phyloP scores from a whole-genome alignment of 2,797 vertebrate genomes.

The Microctenopoma stevenorrisi region DNA sequence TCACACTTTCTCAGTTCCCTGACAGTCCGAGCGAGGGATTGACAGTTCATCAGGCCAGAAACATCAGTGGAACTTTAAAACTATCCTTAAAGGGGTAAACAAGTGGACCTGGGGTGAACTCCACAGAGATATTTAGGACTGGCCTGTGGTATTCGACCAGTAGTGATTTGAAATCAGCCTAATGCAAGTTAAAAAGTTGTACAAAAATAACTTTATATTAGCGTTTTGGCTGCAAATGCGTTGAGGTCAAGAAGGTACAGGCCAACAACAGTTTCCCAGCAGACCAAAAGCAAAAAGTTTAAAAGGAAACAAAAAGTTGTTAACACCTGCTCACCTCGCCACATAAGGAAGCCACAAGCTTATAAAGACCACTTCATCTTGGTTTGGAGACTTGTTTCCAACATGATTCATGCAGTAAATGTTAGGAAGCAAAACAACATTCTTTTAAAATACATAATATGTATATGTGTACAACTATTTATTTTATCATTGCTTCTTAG shows the following conservation, averaged over 20 bases:
- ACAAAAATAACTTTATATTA: too few relatives aligned
- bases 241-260: too few relatives aligned
- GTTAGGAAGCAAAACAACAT: neutral
- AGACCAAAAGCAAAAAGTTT: neutral
- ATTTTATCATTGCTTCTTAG: neutral
- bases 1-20: slow-evolving; percentile 24
- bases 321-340: neutral
- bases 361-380: too few relatives aligned
- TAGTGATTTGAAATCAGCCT: neutral
- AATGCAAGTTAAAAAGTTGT: neutral
- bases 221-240: too few relatives aligned
- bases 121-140: neutral
- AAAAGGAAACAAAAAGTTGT: neutral
- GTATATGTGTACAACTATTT: neutral
- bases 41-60: slow-evolving; percentile 23
- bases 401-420: neutral
- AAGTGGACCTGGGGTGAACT: neutral
- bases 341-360: too few relatives aligned
- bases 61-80: slow-evolving; percentile 6
- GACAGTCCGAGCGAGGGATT: slow-evolving; percentile 29
- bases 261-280: too few relatives aligned
- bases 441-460: neutral
- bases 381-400: neutral
- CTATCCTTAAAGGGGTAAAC: neutral
- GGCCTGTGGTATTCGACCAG: too few relatives aligned